These are phyloP conservation scores for Serranus cabrilla DNA, from an alignment of 2,797 vertebrate species.

Conservation along the genomic window DNA sequence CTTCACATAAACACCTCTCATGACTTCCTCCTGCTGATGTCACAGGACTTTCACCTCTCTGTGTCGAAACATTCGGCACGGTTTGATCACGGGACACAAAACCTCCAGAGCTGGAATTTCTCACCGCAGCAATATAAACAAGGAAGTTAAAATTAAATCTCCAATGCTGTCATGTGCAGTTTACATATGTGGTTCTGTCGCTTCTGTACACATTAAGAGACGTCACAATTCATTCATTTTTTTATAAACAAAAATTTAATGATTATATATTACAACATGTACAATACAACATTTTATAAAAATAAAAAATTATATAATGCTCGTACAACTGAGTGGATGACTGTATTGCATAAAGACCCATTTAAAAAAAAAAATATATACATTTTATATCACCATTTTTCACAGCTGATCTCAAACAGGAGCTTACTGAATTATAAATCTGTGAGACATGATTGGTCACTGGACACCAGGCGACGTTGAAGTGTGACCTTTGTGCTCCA, in stretches of 20 bases:
- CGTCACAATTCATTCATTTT: background rate
- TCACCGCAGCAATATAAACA: background rate
- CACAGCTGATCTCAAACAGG: background rate
- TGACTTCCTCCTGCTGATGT: conserved; percentile 45
- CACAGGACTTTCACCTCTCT: conserved; percentile 7
- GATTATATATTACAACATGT: background rate
- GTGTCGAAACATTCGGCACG: background rate
- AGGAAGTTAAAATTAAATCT: conserved; percentile 12
- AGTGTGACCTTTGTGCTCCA: background rate
- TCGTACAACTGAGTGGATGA: conserved; percentile 51
- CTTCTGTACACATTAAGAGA: background rate
- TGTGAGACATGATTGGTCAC: background rate
- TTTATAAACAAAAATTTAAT: conserved; percentile 34
- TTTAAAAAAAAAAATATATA: background rate
- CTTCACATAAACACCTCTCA: background rate
- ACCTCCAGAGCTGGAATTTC: conserved; percentile 42
- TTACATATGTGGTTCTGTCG: background rate
- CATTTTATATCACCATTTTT: background rate
- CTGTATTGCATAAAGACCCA: background rate
- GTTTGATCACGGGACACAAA: background rate
- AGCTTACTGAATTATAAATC: background rate
- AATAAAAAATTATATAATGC: conserved; percentile 2
- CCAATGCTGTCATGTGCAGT: background rate
- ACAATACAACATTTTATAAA: background rate
- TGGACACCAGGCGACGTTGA: background rate